A percentile compares a stretch with the other conserved stretches of the same genome.
These are phyloP conservation scores for Mastomys natalensis DNA, from an alignment of 2,113 vertebrate species.

Conservation along the genomic window DNA sequence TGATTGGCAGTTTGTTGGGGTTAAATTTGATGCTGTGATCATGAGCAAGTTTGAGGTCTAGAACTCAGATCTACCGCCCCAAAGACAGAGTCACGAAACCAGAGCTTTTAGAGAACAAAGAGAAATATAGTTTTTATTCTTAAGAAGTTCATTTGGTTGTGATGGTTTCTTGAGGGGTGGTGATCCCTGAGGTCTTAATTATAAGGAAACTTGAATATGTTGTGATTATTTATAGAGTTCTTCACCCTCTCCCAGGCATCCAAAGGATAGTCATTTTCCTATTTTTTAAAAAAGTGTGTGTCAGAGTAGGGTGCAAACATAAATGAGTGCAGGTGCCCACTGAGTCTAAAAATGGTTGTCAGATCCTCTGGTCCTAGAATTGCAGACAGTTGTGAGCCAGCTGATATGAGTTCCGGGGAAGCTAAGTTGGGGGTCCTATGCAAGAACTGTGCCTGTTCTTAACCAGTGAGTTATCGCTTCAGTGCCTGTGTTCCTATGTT, in stretches of 20 bases:
- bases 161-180: neutral
- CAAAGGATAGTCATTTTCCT: neutral
- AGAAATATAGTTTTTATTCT: conserved; percentile 1
- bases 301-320: no score
- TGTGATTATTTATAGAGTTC: neutral
- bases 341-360: neutral
- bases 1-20: neutral
- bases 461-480: neutral
- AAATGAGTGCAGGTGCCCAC: neutral
- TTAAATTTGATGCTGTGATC: neutral
- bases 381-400: neutral
- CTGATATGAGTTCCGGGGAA: neutral
- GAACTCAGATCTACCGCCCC: neutral
- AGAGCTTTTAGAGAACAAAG: neutral
- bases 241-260: neutral
- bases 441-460: no score
- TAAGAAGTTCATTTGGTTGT: conserved; percentile 29
- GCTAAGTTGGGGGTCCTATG: neutral
- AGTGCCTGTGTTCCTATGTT: neutral
- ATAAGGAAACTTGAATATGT: neutral
- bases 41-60: conserved; percentile 5
- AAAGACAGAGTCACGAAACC: neutral
- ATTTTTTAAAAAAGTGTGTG: neutral
- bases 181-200: neutral
- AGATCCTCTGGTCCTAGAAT: neutral